phyloP scores from a whole-genome alignment of 2,797 vertebrate species.

The Eurystomus glaucurus region DNA sequence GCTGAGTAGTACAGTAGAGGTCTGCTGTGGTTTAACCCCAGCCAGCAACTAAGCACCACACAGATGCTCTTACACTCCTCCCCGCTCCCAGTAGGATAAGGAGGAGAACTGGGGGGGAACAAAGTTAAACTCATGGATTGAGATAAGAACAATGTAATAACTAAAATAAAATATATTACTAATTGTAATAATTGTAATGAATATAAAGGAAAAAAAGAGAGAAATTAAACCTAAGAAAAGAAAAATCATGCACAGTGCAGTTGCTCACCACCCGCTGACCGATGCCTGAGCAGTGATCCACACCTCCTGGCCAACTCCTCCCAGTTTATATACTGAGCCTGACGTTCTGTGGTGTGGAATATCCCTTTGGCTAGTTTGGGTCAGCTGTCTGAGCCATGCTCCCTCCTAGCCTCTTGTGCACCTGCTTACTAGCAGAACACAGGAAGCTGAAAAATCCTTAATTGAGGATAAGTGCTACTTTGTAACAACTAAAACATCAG shows the following conservation, averaged over 20 bases:
- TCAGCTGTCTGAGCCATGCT: neutral
- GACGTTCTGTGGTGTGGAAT: neutral
- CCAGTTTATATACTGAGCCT: neutral
- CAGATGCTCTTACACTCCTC: neutral
- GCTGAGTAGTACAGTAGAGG: neutral
- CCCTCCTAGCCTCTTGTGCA: neutral
- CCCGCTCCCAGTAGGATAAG: neutral
- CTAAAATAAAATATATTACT: neutral
- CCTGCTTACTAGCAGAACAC: too few species aligned
- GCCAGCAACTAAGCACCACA: neutral
- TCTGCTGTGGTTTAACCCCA: neutral
- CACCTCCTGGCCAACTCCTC: neutral
- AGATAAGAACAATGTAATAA: neutral
- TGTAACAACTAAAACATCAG: neutral
- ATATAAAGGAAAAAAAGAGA: neutral
- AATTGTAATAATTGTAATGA: neutral
- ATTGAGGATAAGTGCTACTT: neutral
- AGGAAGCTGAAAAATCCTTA: neutral
- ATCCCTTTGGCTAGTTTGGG: neutral
- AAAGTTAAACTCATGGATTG: neutral
- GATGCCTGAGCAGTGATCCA: neutral
- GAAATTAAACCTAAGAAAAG: neutral
- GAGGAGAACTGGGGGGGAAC: neutral
- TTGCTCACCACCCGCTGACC: neutral
- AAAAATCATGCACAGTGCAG: too few species aligned